A percentile compares a stretch with the other conserved stretches of the same genome.
These are phyloP conservation scores for Pristionchus fissidentatus DNA, from an alignment of 2,888 invertebrate species.

Conservation along the genomic window DNA sequence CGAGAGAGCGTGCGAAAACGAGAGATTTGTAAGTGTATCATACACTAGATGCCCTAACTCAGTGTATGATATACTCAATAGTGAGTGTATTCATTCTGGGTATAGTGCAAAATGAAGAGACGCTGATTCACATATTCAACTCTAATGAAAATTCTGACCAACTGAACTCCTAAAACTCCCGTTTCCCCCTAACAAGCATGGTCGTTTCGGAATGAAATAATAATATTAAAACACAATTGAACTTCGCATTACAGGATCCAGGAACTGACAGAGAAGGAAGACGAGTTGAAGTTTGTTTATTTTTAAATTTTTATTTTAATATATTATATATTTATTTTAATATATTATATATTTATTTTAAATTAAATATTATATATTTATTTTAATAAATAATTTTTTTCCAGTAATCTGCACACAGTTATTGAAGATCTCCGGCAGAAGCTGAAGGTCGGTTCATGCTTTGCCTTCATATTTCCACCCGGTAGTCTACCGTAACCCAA, in stretches of 20 bases:
- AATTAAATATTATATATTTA: neutral
- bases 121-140: too few relatives aligned
- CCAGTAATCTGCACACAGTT: constrained; percentile 42
- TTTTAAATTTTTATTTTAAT: neutral
- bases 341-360: neutral
- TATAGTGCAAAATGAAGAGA: too few relatives aligned
- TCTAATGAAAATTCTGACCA: too few relatives aligned
- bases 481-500: neutral
- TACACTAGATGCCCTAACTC: too few relatives aligned
- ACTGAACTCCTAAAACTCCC: too few relatives aligned
- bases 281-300: constrained; percentile 35
- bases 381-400: neutral
- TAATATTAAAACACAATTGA: neutral
- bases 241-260: constrained; percentile 24
- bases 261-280: constrained; percentile 47
- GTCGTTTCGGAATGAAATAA: too few relatives aligned
- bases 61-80: too few relatives aligned
- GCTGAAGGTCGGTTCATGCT: neutral
- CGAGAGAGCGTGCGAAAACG: too few relatives aligned
- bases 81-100: too few relatives aligned
- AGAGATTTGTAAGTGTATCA: too few relatives aligned
- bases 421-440: constrained; percentile 42
- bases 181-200: too few relatives aligned
- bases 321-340: neutral
- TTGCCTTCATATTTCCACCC: neutral